phyloP scores from a whole-genome alignment of 2,113 vertebrate genomes.

The Neolamprologus falcicula region DNA sequence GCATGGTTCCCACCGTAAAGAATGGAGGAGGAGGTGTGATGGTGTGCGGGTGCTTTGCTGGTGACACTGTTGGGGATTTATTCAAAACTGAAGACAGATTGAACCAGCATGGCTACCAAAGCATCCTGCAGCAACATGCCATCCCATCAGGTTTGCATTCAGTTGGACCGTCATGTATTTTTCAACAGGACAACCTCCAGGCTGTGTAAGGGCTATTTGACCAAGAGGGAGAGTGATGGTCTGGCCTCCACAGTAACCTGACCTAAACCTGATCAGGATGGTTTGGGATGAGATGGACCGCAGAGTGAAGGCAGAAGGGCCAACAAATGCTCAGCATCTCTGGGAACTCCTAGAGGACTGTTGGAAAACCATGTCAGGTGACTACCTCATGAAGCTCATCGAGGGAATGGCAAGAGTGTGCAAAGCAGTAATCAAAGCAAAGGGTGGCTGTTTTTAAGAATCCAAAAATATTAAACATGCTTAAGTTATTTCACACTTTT shows the following conservation, averaged over 20 bases:
- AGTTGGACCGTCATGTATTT: not conserved
- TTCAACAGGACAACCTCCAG: not conserved
- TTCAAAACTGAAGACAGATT: not conserved
- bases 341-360: not conserved
- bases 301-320: no score
- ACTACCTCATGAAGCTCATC: not conserved
- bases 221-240: not conserved
- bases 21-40: not conserved
- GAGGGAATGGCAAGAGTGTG: not conserved
- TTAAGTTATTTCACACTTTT: not conserved
- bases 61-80: not conserved
- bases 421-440: not conserved
- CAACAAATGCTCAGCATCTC: not conserved
- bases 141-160: not conserved
- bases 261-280: not conserved
- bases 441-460: not conserved
- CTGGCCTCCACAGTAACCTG: not conserved
- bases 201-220: not conserved
- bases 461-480: not conserved
- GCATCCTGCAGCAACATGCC: not conserved
- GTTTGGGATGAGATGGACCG: not conserved
- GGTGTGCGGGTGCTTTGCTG: not conserved
- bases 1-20: not conserved
- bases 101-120: not conserved
- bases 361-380: not conserved